Conservation (phyloP, 2,797 vertebrate genomes). For the Falco rusticolus region DNA sequence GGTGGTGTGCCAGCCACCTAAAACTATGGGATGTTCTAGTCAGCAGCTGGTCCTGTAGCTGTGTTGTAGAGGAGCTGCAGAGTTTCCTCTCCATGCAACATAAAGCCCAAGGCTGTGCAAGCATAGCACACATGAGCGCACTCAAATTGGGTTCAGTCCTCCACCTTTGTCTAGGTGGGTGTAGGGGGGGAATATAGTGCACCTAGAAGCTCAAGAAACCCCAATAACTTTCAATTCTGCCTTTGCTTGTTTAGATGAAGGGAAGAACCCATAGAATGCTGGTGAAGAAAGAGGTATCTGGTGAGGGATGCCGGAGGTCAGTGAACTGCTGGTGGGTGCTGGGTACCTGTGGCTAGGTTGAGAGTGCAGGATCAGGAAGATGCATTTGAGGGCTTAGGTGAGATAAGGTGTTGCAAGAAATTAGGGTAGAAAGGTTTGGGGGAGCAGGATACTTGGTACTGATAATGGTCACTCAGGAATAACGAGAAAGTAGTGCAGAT, state of each 20-base stretch:
- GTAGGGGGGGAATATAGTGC: background rate
- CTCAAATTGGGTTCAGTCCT: background rate
- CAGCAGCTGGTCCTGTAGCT: background rate
- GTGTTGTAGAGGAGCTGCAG: background rate
- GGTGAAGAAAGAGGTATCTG: background rate
- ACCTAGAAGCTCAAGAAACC: background rate
- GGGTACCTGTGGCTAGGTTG: background rate
- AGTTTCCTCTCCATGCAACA: background rate
- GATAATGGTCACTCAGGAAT: background rate
- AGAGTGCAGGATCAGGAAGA: background rate
- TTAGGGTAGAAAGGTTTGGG: background rate
- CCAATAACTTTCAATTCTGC: background rate
- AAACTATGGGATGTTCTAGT: background rate
- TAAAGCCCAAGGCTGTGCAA: background rate
- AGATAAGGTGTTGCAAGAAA: background rate
- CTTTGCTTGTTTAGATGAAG: background rate
- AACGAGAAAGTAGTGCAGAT: background rate
- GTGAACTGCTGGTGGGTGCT: background rate
- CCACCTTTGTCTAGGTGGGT: background rate
- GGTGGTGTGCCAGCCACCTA: background rate
- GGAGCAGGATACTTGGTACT: background rate
- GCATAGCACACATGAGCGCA: fast-evolving
- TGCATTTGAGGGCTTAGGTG: background rate
- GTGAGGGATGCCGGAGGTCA: background rate
- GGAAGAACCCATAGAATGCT: background rate